phyloP scores from a whole-genome alignment of 2,113 vertebrate genomes.

The Alligator sinensis region DNA sequence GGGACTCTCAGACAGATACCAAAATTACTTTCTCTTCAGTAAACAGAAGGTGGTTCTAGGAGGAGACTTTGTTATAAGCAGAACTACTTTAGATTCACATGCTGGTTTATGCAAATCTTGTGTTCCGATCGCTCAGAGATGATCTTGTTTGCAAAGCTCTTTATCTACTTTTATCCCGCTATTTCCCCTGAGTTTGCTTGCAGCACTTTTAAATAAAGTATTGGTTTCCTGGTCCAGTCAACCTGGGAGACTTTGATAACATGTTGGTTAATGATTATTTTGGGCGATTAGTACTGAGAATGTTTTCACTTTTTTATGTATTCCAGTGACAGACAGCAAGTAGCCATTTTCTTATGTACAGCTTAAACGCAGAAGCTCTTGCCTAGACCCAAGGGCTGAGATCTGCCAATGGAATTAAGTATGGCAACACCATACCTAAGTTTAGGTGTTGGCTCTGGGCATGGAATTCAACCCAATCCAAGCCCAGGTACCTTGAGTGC shows the following conservation, averaged over 20 bases:
- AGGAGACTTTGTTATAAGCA: not conserved
- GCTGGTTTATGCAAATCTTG: not conserved
- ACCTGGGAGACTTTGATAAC: not conserved
- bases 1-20: conserved; percentile 17
- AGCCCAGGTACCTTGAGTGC: too few species aligned
- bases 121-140: not conserved
- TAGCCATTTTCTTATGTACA: not conserved
- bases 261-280: conserved; percentile 24
- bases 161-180: not conserved
- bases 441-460: too few species aligned
- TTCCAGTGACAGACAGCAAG: not conserved
- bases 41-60: conserved; percentile 51
- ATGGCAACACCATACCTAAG: too few species aligned
- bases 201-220: not conserved
- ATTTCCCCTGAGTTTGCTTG: conserved; percentile 27
- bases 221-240: not conserved
- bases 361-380: conserved; percentile 5
- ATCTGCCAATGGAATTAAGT: too few species aligned
- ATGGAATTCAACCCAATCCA: too few species aligned
- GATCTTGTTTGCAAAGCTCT: not conserved
- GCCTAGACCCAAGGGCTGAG: too few species aligned
- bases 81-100: not conserved
- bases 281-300: not conserved
- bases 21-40: conserved; percentile 26
- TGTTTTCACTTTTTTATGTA: not conserved